Evolutionary conservation across 2,888 invertebrate species (phyloP).

Genomic region (Pollenia angustigena): DNA sequence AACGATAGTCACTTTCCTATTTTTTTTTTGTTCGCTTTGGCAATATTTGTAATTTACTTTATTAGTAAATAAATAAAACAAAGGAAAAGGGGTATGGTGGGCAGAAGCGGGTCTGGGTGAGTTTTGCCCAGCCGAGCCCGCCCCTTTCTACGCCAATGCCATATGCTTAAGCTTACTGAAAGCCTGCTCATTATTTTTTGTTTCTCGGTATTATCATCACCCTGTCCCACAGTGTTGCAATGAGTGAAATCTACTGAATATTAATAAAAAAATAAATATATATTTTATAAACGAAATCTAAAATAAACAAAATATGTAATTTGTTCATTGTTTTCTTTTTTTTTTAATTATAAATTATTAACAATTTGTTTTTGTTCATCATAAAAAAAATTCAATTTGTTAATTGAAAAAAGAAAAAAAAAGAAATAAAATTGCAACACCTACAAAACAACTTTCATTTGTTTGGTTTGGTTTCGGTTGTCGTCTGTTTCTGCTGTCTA

Average conservation of each 20-base stretch:
- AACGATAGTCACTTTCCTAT: too few species aligned
- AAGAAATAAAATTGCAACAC: conserved; percentile 50
- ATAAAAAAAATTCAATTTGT: conserved; percentile 22
- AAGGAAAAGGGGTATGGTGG: too few species aligned
- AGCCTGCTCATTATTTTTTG: background rate
- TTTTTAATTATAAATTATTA: conserved; percentile 60
- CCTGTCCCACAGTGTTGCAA: background rate
- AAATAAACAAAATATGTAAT: conserved; percentile 29
- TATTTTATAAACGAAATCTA: conserved; percentile 28
- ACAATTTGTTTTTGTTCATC: conserved; percentile 17
- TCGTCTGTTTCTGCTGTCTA: conserved; percentile 36
- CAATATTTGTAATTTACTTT: too few species aligned
- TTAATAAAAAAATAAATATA: background rate
- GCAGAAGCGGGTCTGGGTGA: too few species aligned
- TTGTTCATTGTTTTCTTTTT: conserved; percentile 5
- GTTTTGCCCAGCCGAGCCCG: too few species aligned
- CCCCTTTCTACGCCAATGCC: too few species aligned
- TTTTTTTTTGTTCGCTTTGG: too few species aligned
- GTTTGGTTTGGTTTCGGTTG: conserved; percentile 55
- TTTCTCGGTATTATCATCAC: background rate
- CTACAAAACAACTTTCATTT: conserved; percentile 74
- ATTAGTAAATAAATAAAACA: too few species aligned
- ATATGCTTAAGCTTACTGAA: too few species aligned
- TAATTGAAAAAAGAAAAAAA: conserved; percentile 50
- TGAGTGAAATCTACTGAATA: background rate